Evolutionary conservation across 2,113 vertebrate species (phyloP).

Genomic region (Hipposideros armiger): DNA sequence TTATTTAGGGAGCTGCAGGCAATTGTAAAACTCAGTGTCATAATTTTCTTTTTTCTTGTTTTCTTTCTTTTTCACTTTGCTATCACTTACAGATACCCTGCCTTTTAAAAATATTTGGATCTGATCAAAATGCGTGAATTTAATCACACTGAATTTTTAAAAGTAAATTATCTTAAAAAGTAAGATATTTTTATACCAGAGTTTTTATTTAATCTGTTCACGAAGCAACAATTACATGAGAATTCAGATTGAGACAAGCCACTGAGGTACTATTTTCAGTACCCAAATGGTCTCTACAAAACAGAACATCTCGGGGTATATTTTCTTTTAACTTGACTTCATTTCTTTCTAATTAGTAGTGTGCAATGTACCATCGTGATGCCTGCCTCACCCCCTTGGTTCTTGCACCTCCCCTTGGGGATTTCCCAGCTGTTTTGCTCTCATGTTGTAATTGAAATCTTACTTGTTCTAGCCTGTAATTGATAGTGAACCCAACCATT

Average conservation of each 20-base stretch:
- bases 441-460: slow-evolving; percentile 90
- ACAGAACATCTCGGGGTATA: slow-evolving; percentile 77
- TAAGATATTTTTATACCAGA: slow-evolving; percentile 50
- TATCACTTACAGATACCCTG: slow-evolving; percentile 54
- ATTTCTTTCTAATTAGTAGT: slow-evolving; percentile 88
- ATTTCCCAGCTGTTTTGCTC: slow-evolving; percentile 89
- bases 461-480: slow-evolving; percentile 89
- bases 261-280: slow-evolving; percentile 51
- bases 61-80: neutral
- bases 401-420: slow-evolving; percentile 82
- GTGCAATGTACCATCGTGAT: slow-evolving; percentile 84
- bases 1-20: slow-evolving; percentile 56
- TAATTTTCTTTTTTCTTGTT: neutral
- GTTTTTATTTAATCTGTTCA: slow-evolving; percentile 52
- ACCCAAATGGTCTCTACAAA: slow-evolving; percentile 74
- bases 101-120: slow-evolving; percentile 70
- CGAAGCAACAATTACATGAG: slow-evolving; percentile 72
- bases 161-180: slow-evolving; percentile 52
- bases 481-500: slow-evolving; percentile 89
- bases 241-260: slow-evolving; percentile 69
- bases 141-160: neutral
- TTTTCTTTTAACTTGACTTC: slow-evolving; percentile 86
- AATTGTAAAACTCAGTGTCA: slow-evolving; percentile 59
- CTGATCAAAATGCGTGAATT: slow-evolving; percentile 51
- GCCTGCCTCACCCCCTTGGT: slow-evolving; percentile 85